These are phyloP conservation scores for Stenotaenia linearis DNA, from an alignment of 2,888 invertebrate genomes.

Conservation along the genomic window DNA sequence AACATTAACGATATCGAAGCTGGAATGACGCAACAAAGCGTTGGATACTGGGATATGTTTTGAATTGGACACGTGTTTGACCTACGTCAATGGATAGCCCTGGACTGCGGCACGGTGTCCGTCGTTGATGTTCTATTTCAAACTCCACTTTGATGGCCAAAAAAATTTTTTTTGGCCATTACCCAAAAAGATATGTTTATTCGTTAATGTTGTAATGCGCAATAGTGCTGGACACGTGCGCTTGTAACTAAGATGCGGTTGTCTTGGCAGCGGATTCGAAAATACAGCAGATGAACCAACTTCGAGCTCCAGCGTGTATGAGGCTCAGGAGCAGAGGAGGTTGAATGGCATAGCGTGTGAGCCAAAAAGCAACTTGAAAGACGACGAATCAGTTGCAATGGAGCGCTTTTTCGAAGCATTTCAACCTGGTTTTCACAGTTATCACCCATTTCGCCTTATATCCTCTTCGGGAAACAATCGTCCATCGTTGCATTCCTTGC, in stretches of 20 bases:
- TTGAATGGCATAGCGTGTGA: background rate
- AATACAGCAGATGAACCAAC: background rate
- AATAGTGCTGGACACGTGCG: background rate
- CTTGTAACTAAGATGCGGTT: background rate
- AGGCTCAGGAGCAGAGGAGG: background rate
- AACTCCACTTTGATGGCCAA: background rate
- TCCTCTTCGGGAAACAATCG: background rate
- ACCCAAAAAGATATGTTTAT: background rate
- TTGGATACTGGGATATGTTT: background rate
- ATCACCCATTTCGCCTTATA: constrained; percentile 36
- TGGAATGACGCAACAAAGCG: background rate
- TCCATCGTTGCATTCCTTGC: constrained; percentile 36
- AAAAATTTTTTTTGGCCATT: background rate
- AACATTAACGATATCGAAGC: too few species aligned
- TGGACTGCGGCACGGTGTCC: background rate
- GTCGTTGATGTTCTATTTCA: background rate
- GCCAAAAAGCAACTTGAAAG: background rate
- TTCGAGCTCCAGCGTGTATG: background rate
- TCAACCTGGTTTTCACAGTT: constrained; percentile 37
- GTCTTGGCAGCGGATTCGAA: background rate
- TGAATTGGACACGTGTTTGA: constrained; percentile 13
- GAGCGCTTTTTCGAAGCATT: constrained; percentile 36
- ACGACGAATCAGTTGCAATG: constrained; percentile 28
- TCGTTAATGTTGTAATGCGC: background rate
- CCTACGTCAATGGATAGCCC: background rate